A percentile compares a stretch with the other conserved stretches of the same genome.
These are phyloP conservation scores for Drosophila sordidula DNA, from an alignment of 2,888 invertebrate species.

Conservation along the genomic window DNA sequence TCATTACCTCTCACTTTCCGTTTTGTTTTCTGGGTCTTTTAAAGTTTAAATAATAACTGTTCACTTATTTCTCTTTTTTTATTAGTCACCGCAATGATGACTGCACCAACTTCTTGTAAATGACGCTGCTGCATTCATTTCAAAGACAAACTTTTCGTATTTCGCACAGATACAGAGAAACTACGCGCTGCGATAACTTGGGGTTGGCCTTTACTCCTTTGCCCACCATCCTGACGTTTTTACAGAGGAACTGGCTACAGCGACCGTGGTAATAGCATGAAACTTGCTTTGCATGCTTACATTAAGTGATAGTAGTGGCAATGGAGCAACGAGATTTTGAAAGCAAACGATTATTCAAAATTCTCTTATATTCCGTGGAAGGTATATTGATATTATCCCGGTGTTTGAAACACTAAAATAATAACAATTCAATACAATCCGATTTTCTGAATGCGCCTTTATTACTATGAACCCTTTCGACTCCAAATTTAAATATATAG, in stretches of 20 bases:
- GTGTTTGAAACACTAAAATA: neutral
- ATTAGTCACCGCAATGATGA: conserved; percentile 58
- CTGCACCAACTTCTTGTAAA: conserved; percentile 49
- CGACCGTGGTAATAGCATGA: conserved; percentile 24
- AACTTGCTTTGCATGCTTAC: conserved; percentile 14
- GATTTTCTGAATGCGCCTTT: too few species aligned
- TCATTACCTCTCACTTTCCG: neutral
- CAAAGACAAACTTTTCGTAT: conserved; percentile 64
- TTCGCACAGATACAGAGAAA: conserved; percentile 35
- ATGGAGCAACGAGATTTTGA: neutral
- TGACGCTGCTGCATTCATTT: conserved; percentile 62
- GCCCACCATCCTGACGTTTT: conserved; percentile 27
- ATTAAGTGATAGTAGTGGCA: conserved; percentile 3
- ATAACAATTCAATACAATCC: too few species aligned
- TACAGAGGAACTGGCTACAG: conserved; percentile 36
- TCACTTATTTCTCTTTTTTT: conserved; percentile 54
- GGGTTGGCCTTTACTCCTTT: conserved; percentile 6
- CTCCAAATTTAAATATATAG: too few species aligned
- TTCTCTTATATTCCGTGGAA: neutral
- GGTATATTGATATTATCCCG: neutral
- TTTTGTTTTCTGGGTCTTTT: conserved; percentile 22
- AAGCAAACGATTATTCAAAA: neutral
- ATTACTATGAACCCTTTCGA: too few species aligned
- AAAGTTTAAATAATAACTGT: conserved; percentile 52
- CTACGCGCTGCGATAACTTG: conserved; percentile 20